Percentiles rank a stretch among this genome's conserved stretches.
phyloP scores from a whole-genome alignment of 2,888 invertebrate genomes.

The Elysia crispata region DNA sequence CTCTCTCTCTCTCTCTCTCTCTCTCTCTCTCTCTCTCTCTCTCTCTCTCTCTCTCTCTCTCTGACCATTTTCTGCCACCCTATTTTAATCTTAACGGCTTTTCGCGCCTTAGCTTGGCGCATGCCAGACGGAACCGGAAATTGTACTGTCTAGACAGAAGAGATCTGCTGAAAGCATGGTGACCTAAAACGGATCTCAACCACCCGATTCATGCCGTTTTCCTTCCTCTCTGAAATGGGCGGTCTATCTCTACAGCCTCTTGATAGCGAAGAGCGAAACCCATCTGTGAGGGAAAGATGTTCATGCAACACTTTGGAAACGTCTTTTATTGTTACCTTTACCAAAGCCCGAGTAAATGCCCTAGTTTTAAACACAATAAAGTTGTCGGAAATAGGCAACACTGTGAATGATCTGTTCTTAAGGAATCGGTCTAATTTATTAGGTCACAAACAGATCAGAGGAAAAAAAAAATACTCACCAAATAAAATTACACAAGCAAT shows the following conservation, averaged over 20 bases:
- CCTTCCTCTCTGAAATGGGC: background rate
- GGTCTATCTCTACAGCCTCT: too few relatives aligned
- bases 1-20: conserved; percentile 19
- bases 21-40: background rate
- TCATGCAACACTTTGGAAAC: too few relatives aligned
- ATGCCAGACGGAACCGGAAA: too few relatives aligned
- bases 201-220: background rate
- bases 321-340: too few relatives aligned
- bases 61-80: background rate
- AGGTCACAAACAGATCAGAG: background rate
- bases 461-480: background rate
- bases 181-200: background rate
- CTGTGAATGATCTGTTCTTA: too few relatives aligned
- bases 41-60: background rate
- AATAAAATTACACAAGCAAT: background rate
- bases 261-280: too few relatives aligned
- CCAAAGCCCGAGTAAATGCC: too few relatives aligned
- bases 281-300: too few relatives aligned
- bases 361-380: too few relatives aligned
- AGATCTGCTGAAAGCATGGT: too few relatives aligned
- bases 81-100: background rate
- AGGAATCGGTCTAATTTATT: background rate
- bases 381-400: too few relatives aligned
- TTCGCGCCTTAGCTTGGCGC: background rate
- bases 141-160: too few relatives aligned